phyloP scores from a whole-genome alignment of 1,140 invertebrate species.

The Heliconius eleuchia region DNA sequence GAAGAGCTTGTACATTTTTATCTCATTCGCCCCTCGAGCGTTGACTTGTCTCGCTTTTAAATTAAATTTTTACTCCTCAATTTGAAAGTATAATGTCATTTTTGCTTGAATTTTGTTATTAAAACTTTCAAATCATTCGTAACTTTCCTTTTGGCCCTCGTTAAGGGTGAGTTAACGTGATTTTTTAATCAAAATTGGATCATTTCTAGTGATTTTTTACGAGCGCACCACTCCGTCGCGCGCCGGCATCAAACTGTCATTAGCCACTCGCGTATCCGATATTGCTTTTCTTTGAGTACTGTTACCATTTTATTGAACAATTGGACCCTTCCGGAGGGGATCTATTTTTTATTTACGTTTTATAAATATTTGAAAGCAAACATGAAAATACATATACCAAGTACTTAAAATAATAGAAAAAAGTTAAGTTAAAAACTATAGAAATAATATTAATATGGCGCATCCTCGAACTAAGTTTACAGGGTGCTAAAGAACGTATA shows the following conservation, averaged over 20 bases:
- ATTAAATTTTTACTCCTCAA: slow-evolving; percentile 83
- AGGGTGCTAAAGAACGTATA: background rate
- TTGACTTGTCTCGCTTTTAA: slow-evolving; percentile 81
- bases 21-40: slow-evolving; percentile 76
- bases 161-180: slow-evolving; percentile 70
- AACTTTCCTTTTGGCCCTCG: slow-evolving; percentile 64
- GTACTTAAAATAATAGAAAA: background rate
- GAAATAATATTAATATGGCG: background rate
- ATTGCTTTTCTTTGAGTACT: slow-evolving; percentile 78
- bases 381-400: background rate
- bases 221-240: slow-evolving; percentile 62
- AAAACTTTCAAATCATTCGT: slow-evolving; percentile 82
- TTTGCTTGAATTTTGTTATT: slow-evolving; percentile 82
- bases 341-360: slow-evolving; percentile 26
- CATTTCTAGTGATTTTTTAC: slow-evolving; percentile 80
- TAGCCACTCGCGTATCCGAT: slow-evolving; percentile 78
- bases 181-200: slow-evolving; percentile 81
- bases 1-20: slow-evolving; percentile 80
- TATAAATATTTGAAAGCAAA: background rate
- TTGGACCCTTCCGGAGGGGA: slow-evolving; percentile 50
- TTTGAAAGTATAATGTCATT: slow-evolving; percentile 83
- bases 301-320: slow-evolving; percentile 72
- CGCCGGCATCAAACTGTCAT: slow-evolving; percentile 75
- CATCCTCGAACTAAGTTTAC: background rate
- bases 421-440: background rate